A percentile compares a stretch with the other conserved stretches of the same genome.
Conservation (phyloP, 2,888 invertebrate species). For the Hemaris fuciformis region DNA sequence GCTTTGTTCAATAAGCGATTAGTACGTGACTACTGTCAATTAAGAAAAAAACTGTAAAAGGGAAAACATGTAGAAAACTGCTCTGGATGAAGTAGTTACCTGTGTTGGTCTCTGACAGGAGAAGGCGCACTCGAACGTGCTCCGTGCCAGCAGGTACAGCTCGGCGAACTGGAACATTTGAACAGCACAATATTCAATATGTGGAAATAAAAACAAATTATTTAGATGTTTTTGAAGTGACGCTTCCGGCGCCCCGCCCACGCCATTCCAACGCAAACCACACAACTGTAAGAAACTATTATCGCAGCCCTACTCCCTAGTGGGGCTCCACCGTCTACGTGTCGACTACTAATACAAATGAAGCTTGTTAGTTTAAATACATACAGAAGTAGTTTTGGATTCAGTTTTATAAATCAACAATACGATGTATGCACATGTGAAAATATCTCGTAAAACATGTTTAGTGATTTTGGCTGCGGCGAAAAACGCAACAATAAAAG, state of each 20-base stretch:
- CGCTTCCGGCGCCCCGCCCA: background rate
- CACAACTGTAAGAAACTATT: background rate
- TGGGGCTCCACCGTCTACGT: no score
- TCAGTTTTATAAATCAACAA: no score
- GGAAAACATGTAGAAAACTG: background rate
- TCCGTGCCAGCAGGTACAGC: background rate
- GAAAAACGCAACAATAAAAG: background rate
- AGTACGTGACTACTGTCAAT: no score
- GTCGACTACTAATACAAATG: no score
- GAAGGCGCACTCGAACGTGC: background rate
- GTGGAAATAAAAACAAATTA: background rate
- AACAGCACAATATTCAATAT: background rate
- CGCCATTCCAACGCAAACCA: background rate
- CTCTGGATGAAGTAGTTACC: background rate
- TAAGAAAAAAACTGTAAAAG: background rate
- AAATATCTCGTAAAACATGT: no score
- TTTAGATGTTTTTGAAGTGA: background rate
- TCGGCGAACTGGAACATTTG: conserved; percentile 17
- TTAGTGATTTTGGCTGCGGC: no score
- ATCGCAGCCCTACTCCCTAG: no score
- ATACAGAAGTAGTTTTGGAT: no score
- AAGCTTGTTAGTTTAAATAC: no score
- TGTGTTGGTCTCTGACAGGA: background rate
- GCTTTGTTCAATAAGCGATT: no score
- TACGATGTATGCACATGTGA: no score